phyloP scores from a whole-genome alignment of 92 coral and sea anemone species.

The Meandrina meandrites region DNA sequence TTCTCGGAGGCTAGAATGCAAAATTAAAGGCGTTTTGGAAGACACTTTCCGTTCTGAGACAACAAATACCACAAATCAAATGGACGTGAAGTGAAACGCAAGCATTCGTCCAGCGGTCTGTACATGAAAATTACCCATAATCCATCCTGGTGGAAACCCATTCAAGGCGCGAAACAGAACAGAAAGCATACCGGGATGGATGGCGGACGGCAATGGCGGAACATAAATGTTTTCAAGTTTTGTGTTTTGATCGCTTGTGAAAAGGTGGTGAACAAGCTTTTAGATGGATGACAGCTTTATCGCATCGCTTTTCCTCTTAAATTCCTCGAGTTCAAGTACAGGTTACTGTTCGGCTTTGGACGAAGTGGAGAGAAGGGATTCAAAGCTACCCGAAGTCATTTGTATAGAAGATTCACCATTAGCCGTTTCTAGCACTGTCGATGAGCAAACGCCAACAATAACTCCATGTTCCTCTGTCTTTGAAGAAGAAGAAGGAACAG shows the following conservation, averaged over 20 bases:
- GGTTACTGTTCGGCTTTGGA: conserved; percentile 9
- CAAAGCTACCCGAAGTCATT: conserved; percentile 22
- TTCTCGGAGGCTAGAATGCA: background rate
- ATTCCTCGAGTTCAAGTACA: conserved; percentile 1
- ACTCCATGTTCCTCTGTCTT: conserved; percentile 35
- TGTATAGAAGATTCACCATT: conserved; percentile 40
- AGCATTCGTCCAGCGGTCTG: background rate
- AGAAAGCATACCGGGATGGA: background rate
- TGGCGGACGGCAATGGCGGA: background rate
- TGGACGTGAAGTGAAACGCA: background rate
- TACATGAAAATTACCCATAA: conserved; percentile 15
- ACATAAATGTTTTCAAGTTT: background rate
- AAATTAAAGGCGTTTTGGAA: conserved; percentile 1
- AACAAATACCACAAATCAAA: background rate
- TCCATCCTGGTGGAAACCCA: background rate
- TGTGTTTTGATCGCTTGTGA: background rate
- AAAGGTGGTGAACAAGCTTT: background rate
- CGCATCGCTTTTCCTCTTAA: background rate
- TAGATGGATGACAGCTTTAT: conserved; percentile 15
- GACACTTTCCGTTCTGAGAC: background rate
- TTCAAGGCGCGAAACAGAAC: conserved; percentile 20
- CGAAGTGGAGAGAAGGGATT: conserved; percentile 17
- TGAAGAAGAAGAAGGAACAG: conserved; percentile 14
- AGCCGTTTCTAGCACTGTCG: background rate
- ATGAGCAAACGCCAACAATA: conserved; percentile 16